phyloP scores from a whole-genome alignment of 2,797 vertebrate species.

The Acestrorhynchus altus region DNA sequence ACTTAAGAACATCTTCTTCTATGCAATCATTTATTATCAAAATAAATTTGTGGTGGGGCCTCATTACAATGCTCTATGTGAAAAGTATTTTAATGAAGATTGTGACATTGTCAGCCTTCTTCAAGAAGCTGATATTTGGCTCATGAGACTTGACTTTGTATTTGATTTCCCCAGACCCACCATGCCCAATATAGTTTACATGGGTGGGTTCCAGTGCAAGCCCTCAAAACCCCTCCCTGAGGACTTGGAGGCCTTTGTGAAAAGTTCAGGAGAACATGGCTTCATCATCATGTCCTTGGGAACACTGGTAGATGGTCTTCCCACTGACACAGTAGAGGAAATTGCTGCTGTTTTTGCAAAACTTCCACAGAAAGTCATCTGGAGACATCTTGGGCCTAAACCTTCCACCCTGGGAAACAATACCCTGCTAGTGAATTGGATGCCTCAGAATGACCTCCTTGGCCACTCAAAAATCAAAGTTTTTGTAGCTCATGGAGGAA shows the following conservation, averaged over 20 bases:
- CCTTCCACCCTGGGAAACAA: slow-evolving; percentile 75
- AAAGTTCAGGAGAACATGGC: slow-evolving; percentile 74
- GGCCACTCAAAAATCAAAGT: slow-evolving; percentile 73
- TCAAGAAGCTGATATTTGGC: slow-evolving; percentile 78
- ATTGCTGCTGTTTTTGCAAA: slow-evolving; percentile 71
- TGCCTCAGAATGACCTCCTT: slow-evolving; percentile 78
- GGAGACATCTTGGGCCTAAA: slow-evolving; percentile 69
- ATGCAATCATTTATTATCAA: slow-evolving; percentile 60
- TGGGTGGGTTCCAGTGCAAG: slow-evolving; percentile 80
- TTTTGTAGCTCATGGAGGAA: slow-evolving; percentile 78
- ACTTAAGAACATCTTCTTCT: slow-evolving; percentile 69
- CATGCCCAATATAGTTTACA: slow-evolving; percentile 79
- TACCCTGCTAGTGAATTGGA: slow-evolving; percentile 76
- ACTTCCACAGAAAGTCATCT: slow-evolving; percentile 80
- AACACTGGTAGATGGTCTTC: slow-evolving; percentile 66
- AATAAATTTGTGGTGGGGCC: slow-evolving; percentile 60
- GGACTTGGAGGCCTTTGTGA: slow-evolving; percentile 74
- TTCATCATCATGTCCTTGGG: slow-evolving; percentile 80
- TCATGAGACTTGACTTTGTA: slow-evolving; percentile 80
- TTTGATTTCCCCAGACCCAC: slow-evolving; percentile 81
- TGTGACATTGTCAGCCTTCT: slow-evolving; percentile 67
- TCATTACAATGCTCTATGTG: slow-evolving; percentile 63
- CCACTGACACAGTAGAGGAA: slow-evolving; percentile 59
- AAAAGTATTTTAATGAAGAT: slow-evolving; percentile 69
- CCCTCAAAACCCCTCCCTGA: slow-evolving; percentile 69